Percentiles rank a stretch among this genome's conserved stretches.
phyloP scores from a whole-genome alignment of 2,113 vertebrate species.

The Caranx ignobilis region DNA sequence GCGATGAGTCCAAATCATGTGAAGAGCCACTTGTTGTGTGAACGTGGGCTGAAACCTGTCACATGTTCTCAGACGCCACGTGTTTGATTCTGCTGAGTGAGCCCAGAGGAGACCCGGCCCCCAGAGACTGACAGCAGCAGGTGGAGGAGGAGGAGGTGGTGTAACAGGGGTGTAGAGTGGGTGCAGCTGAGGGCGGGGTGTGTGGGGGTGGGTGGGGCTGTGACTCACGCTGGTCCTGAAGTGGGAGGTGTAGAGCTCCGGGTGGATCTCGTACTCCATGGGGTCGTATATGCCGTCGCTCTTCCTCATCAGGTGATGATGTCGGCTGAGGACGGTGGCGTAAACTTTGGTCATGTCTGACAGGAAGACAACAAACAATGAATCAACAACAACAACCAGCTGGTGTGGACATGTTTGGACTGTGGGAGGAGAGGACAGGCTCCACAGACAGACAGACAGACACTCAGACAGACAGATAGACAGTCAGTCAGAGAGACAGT shows the following conservation, averaged over 20 bases:
- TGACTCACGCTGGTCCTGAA: slow-evolving; percentile 92
- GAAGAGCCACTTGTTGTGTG: no score
- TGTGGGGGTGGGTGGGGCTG: not conserved
- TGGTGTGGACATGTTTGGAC: no score
- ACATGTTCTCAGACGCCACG: no score
- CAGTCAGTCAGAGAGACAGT: no score
- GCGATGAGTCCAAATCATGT: no score
- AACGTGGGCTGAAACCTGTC: no score
- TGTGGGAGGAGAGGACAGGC: no score
- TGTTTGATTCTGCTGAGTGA: not conserved
- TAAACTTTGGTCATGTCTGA: slow-evolving; percentile 94
- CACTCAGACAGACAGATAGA: no score
- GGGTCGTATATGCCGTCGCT: slow-evolving; percentile 92
- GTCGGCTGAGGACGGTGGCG: slow-evolving; percentile 95
- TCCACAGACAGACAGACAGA: no score
- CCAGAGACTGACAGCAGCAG: slow-evolving; percentile 19
- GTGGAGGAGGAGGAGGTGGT: not conserved
- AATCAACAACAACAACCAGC: no score
- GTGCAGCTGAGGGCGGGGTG: not conserved
- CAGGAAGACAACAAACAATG: not conserved
- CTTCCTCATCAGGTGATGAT: slow-evolving; percentile 96
- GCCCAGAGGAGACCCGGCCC: slow-evolving; percentile 11
- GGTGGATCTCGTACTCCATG: slow-evolving; percentile 92
- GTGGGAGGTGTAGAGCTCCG: slow-evolving; percentile 92
- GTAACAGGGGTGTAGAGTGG: not conserved